Base-by-base conservation (phyloP, 2,888 invertebrate species). In the Spilarctia lutea region DNA sequence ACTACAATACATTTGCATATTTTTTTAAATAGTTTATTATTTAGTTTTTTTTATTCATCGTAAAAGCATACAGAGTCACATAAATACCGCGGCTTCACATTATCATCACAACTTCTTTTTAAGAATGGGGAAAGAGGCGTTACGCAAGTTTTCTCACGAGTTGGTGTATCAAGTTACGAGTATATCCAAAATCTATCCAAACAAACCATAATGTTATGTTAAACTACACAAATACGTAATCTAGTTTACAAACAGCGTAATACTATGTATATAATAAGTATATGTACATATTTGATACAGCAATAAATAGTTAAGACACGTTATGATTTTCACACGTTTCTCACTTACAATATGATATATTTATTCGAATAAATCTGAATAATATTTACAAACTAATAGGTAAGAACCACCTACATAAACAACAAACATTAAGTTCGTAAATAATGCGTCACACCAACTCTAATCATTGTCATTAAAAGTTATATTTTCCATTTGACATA, bases 371-470 rank as follows among this genome's bases (percentile, higher is more conserved):
- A 56, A 33, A 72, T 39, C 39, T 67, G 18, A 27, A 65, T 56
- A 35, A 20, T 67, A 52, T 72, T 67, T 39, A 72, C 67, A 72
- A 66, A 30, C 35, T 72, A 72, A 72, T 42, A 30, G 20, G 63
- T 65, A 65, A 48, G 48, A 33, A 48, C 27, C 73, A 69, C 65
- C 69, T 69, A 65, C 52, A 69, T 20, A 65, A 69, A 73, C 65
- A 73, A 56, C 65, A 65, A 69, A 74, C 65, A 74, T 11, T 65
- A 48, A 68, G 16, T 35, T 68, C 45, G 42, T 72, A 56, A 68
- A 24, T 63, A 10, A 45, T 68, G 42, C 73, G 63, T 63, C 68
- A 63, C 63, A 48, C 33, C 20, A 16, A 39, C 33, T 65, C 33
- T 3, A 24, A 65, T 20, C 20, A 65, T 65, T 65, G 30, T 35